Evolutionary conservation across 2,888 invertebrate genomes (phyloP).

Genomic region (Leucophenga montana): DNA sequence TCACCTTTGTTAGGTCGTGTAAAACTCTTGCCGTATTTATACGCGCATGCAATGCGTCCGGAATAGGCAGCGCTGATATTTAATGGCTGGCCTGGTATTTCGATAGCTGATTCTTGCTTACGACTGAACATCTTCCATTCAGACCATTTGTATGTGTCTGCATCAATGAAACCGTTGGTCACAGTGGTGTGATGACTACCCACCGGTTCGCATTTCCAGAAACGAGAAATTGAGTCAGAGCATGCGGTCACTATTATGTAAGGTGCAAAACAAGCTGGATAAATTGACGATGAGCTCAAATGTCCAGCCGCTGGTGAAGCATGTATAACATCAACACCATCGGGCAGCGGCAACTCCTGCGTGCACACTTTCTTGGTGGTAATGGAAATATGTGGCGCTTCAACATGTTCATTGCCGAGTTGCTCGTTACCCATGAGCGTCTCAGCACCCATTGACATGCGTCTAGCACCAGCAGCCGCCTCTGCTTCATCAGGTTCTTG

Average conservation of each 20-base stretch:
- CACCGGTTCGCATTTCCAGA: slow-evolving; percentile 83
- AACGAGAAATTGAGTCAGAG: slow-evolving; percentile 89
- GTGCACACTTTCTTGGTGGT: slow-evolving; percentile 94
- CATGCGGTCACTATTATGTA: slow-evolving; percentile 97
- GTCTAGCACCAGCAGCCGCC: slow-evolving; percentile 45
- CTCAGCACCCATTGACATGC: slow-evolving; percentile 64
- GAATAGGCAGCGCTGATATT: slow-evolving; percentile 98
- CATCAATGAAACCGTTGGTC: slow-evolving; percentile 29
- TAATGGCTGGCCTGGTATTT: slow-evolving; percentile 88
- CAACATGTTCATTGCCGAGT: slow-evolving; percentile 55
- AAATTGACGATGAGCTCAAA: slow-evolving; percentile 96
- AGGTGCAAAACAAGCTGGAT: slow-evolving; percentile 98
- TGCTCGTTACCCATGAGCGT: slow-evolving; percentile 60
- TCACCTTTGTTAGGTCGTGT: slow-evolving; percentile 84
- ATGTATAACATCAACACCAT: slow-evolving; percentile 92
- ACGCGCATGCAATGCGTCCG: slow-evolving; percentile 97
- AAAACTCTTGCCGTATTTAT: slow-evolving; percentile 93
- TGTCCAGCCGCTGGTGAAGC: slow-evolving; percentile 97
- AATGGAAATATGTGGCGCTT: slow-evolving; percentile 83
- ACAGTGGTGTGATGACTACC: slow-evolving; percentile 65
- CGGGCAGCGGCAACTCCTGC: slow-evolving; percentile 89
- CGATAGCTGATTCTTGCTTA: slow-evolving; percentile 78
- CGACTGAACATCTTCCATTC: slow-evolving; percentile 93
- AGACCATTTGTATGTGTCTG: slow-evolving; percentile 80
- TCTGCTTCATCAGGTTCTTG: slow-evolving; percentile 83